Evolutionary conservation across 2,797 vertebrate species (phyloP), one percentile per base, ranked within the genome.

Genomic region (Amphiprion clarkii): DNA sequence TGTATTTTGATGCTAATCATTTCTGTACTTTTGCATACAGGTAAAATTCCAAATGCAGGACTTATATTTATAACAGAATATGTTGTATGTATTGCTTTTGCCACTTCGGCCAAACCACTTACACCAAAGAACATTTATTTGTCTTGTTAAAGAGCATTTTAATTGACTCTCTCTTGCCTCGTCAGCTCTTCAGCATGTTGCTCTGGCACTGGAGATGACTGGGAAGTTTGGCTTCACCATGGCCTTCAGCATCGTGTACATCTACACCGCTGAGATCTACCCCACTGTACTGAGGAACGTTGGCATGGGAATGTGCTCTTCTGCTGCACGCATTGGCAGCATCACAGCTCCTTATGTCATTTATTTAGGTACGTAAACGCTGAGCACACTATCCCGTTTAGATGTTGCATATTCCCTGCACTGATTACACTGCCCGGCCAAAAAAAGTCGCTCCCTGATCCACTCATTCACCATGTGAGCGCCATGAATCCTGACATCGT

Each of bases 181-280:
- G 6, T 31, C 54, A 93, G 92, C 55, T 0, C 78, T 93, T 16
- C 86, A 88, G 10, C 80, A 76, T 0, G 23, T 98, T 2, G 94
- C 97, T 8, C 87, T 96, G 51, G 33, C 90, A 0, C 84, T 99
- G 84, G 97, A 97, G 87, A 97, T 99, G 97, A 74, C 94, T 0
- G 97, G 97, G 33, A 99, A 99, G 79, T 98, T 99, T 77, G 97
- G 97, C 61, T 93, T 99, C 93, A 98, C 98, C 1, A 93, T 97
- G 82, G 95, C 97, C 71, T 98, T 97, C 74, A 92, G 96, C 39
- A 96, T 97, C 60, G 96, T 97, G 68, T 99, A 98, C 54, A 96
- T 97, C 86, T 99, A 97, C 93, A 98, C 97, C 0, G 96, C 97
- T 0, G 97, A 99, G 92, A 92, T 99, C 19, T 99, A 98, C 77